phyloP scores from a whole-genome alignment of 1,140 invertebrate species.

The Drosophila insularis region DNA sequence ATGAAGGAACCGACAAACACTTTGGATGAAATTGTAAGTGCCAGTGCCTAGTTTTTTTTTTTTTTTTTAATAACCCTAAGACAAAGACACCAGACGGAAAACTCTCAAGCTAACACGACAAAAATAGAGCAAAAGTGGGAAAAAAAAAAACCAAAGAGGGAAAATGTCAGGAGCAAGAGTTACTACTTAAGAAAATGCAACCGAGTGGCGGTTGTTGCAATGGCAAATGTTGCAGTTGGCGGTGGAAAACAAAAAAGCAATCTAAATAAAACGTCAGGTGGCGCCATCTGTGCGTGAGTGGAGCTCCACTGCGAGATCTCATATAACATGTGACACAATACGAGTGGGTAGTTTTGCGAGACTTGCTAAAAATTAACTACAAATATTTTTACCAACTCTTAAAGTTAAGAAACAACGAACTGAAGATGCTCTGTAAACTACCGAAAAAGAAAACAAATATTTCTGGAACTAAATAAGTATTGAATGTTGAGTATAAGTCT shows the following conservation, averaged over 20 bases:
- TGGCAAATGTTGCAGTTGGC: slow-evolving; percentile 39
- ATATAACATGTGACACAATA: slow-evolving; percentile 51
- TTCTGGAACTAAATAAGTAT: too few relatives aligned
- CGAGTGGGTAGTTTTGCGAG: slow-evolving; percentile 11
- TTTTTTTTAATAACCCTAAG: slow-evolving; percentile 32
- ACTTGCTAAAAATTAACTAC: slow-evolving; percentile 6
- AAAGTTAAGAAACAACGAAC: background rate
- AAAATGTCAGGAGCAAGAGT: slow-evolving; percentile 18
- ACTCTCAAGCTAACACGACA: background rate
- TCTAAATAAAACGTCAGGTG: slow-evolving; percentile 75
- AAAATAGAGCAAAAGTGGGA: background rate
- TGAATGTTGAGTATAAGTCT: too few relatives aligned
- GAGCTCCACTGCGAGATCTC: slow-evolving; percentile 4
- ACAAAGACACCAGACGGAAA: background rate
- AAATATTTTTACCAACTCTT: background rate
- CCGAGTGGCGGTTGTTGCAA: slow-evolving; percentile 29
- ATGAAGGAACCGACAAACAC: slow-evolving; percentile 82
- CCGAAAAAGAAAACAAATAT: too few relatives aligned
- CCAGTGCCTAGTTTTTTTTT: slow-evolving; percentile 38
- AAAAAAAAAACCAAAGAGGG: background rate
- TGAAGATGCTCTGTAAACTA: too few relatives aligned
- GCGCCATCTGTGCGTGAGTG: slow-evolving; percentile 34
- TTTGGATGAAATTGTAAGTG: slow-evolving; percentile 82
- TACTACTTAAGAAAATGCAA: slow-evolving; percentile 60
- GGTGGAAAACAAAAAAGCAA: slow-evolving; percentile 57